Conservation (phyloP, 2,113 vertebrate genomes). For the Perca schrenkii region DNA sequence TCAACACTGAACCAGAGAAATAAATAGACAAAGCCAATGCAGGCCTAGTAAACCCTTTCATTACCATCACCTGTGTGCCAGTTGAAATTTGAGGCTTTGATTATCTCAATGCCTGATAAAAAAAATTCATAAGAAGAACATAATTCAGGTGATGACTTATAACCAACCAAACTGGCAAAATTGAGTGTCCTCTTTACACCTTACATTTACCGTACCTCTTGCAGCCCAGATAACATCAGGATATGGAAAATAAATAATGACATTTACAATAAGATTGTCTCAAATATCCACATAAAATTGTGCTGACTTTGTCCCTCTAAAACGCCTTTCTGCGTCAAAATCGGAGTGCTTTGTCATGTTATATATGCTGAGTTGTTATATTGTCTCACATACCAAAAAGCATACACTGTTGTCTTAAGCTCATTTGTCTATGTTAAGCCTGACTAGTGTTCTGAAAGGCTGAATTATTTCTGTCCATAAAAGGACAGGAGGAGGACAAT, state of each 20-base stretch:
- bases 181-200: neutral
- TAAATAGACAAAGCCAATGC: neutral
- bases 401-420: constrained; percentile 10
- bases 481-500: neutral
- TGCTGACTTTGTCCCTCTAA: neutral
- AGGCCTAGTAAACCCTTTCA: neutral
- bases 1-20: neutral
- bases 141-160: neutral
- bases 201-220: constrained; percentile 8
- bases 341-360: neutral
- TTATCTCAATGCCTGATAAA: neutral
- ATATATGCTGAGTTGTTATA: neutral
- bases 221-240: neutral
- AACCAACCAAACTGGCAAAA: neutral
- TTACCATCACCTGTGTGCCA: neutral
- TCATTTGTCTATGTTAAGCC: neutral
- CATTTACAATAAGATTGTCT: neutral
- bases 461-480: neutral
- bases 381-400: neutral
- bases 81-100: constrained; percentile 4
- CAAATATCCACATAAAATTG: neutral
- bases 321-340: neutral
- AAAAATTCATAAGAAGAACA: neutral
- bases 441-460: neutral
- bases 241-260: neutral